Evolutionary conservation across 2,888 invertebrate species (phyloP).

Genomic region (Caenorhabditis doughertyi): DNA sequence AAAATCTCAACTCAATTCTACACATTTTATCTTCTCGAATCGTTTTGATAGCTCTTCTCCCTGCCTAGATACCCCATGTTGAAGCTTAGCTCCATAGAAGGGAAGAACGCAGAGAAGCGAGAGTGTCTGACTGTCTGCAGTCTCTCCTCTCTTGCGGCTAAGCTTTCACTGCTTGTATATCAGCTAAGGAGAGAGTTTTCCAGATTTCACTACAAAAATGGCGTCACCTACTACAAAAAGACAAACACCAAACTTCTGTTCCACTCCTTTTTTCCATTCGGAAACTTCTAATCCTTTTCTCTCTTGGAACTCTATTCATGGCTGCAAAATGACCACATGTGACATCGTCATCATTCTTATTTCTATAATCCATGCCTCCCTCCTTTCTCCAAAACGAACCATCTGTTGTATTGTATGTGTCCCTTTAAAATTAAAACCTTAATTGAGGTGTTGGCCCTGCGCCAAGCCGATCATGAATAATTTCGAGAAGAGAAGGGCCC

Average conservation of each 20-base stretch:
- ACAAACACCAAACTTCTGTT: conserved; percentile 45
- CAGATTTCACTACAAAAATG: background rate
- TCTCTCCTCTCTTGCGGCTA: background rate
- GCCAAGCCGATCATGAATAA: conserved; percentile 56
- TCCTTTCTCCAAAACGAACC: too few relatives aligned
- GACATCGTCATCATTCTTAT: conserved; percentile 44
- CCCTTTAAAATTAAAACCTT: conserved; percentile 43
- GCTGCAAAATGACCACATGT: conserved; percentile 37
- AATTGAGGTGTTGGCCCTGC: conserved; percentile 39
- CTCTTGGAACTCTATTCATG: background rate
- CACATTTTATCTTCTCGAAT: background rate
- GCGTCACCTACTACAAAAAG: conserved; percentile 20
- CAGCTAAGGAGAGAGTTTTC: background rate
- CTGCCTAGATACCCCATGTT: background rate
- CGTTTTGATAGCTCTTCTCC: background rate
- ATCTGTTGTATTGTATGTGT: conserved; percentile 27
- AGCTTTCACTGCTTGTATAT: background rate
- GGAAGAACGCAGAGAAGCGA: too few relatives aligned
- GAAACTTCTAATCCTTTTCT: conserved; percentile 40
- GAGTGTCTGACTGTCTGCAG: background rate
- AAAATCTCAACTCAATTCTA: background rate
- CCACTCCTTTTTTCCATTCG: conserved; percentile 16
- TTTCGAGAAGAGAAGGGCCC: conserved; percentile 19
- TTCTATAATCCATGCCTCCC: conserved; percentile 25
- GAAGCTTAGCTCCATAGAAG: too few relatives aligned